Conservation (phyloP, 1,140 invertebrate genomes). For the Xylocopa sonorina region DNA sequence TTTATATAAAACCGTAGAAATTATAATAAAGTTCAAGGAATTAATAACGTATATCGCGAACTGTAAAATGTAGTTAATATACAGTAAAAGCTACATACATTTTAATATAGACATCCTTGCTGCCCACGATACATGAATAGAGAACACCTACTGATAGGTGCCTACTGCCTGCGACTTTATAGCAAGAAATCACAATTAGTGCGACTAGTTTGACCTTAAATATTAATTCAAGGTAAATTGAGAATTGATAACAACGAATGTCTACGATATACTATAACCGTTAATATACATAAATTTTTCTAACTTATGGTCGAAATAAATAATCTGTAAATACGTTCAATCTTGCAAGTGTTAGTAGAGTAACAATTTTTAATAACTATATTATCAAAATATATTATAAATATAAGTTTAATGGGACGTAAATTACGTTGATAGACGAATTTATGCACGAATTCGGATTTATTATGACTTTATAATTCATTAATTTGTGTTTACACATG, state of each 20-base stretch:
- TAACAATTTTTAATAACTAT: background rate
- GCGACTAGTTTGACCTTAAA: background rate
- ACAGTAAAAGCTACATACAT: too few species aligned
- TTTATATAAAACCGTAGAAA: background rate
- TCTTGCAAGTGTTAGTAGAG: background rate
- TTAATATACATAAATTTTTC: background rate
- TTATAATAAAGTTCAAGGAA: background rate
- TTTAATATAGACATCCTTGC: background rate
- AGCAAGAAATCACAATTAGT: conserved; percentile 13
- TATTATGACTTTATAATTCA: too few species aligned
- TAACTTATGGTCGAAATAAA: background rate
- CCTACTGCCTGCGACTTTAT: too few species aligned
- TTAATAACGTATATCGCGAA: background rate
- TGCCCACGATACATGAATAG: background rate
- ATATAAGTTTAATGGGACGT: too few species aligned
- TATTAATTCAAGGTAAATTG: background rate
- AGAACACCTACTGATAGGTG: background rate
- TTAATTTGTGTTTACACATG: too few species aligned
- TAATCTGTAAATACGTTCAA: background rate
- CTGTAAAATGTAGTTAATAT: background rate
- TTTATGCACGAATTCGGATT: too few species aligned
- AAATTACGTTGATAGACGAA: too few species aligned
- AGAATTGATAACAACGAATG: background rate
- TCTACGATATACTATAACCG: background rate
- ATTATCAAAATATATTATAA: too few species aligned